A percentile compares a stretch with the other conserved stretches of the same genome.
phyloP scores from a whole-genome alignment of 2,888 invertebrate species.

The Lycaena phlaeas region DNA sequence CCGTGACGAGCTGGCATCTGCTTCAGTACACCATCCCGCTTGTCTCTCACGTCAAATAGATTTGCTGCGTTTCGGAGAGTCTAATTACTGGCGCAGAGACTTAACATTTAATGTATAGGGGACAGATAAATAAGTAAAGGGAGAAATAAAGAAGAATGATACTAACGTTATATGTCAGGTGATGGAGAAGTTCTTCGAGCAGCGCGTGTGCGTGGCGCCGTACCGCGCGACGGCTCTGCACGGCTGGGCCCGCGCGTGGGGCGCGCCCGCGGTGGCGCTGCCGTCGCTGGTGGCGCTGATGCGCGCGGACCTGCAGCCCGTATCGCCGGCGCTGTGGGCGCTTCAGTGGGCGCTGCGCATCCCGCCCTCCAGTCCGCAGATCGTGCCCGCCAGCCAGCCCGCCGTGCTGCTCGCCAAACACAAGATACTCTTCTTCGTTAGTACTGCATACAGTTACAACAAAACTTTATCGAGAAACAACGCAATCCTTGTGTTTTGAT shows the following conservation, averaged over 20 bases:
- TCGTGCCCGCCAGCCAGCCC: conserved; percentile 92
- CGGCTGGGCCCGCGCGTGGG: conserved; percentile 88
- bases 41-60: no score
- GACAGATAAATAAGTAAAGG: no score
- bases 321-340: conserved; percentile 80
- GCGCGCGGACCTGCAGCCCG: conserved; percentile 75
- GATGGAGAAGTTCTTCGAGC: conserved; percentile 94
- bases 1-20: no score
- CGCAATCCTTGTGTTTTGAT: no score
- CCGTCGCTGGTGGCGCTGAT: conserved; percentile 94
- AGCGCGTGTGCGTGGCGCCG: conserved; percentile 89
- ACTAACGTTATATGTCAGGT: no score
- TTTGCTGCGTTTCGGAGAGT: no score
- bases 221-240: conserved; percentile 91
- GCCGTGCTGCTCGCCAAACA: conserved; percentile 88
- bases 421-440: conserved; percentile 94
- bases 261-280: conserved; percentile 88
- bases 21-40: no score
- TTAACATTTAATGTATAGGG: no score
- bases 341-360: conserved; percentile 94
- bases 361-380: conserved; percentile 89
- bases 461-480: no score
- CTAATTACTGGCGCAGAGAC: no score
- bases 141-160: no score
- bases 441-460: no score